Evolutionary conservation across 2,797 vertebrate genomes (phyloP).

Genomic region (Danio albolineatus): DNA sequence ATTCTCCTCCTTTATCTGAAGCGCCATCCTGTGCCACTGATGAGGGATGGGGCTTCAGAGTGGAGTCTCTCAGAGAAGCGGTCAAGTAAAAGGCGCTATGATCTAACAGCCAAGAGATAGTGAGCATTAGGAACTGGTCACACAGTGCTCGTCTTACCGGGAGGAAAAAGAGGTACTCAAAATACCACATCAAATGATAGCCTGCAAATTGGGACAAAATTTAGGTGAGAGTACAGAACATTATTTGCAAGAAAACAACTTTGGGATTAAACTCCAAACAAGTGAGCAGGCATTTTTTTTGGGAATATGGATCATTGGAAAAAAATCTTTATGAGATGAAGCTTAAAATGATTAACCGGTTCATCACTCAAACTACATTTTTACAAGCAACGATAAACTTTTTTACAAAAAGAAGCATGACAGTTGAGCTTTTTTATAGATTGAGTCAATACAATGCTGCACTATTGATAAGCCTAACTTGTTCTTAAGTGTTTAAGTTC

Average conservation of each 20-base stretch:
- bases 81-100: conserved; percentile 15
- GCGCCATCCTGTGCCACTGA: conserved; percentile 33
- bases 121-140: background rate
- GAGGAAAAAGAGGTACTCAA: background rate
- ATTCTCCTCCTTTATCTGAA: conserved; percentile 44
- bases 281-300: background rate
- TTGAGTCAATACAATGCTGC: background rate
- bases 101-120: conserved; percentile 42
- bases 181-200: background rate
- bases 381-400: background rate
- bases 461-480: background rate
- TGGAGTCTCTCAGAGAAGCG: conserved; percentile 22
- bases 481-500: background rate
- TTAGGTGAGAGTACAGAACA: background rate
- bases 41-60: conserved; percentile 39
- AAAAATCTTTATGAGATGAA: background rate
- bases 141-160: conserved; percentile 28
- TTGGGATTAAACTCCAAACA: background rate
- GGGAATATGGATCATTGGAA: background rate
- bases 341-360: background rate
- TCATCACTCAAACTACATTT: background rate
- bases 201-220: too few relatives aligned
- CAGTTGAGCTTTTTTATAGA: background rate
- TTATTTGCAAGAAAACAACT: background rate
- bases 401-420: background rate